phyloP scores from a whole-genome alignment of 2,888 invertebrate genomes.

The Cantharis nigra region DNA sequence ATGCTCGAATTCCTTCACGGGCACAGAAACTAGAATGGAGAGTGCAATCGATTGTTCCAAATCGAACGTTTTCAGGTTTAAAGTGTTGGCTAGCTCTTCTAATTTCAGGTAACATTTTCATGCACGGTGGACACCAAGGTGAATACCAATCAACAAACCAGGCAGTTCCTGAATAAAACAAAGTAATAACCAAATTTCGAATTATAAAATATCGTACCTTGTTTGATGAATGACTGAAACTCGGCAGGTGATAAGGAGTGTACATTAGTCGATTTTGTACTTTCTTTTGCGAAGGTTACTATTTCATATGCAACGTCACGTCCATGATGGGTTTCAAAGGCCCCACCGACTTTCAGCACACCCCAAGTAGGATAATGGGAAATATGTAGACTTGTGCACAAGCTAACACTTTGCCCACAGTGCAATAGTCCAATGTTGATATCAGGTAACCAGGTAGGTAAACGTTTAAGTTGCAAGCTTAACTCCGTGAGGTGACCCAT shows the following conservation, averaged over 20 bases:
- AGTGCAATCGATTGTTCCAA: constrained; percentile 74
- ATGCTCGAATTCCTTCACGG: constrained; percentile 65
- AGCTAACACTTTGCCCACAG: constrained; percentile 61
- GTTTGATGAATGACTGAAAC: constrained; percentile 60
- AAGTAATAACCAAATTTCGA: too few species aligned
- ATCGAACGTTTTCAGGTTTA: constrained; percentile 55
- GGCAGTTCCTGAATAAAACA: constrained; percentile 44
- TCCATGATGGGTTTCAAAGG: constrained; percentile 75
- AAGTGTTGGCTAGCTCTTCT: constrained; percentile 63
- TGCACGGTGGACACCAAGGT: constrained; percentile 80
- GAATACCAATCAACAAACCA: constrained; percentile 80
- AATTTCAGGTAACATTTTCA: constrained; percentile 69
- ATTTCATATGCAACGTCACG: constrained; percentile 62
- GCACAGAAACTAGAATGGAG: constrained; percentile 63
- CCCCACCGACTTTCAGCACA: constrained; percentile 74
- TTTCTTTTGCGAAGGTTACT: constrained; percentile 68
- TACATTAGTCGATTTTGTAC: constrained; percentile 61
- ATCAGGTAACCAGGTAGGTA: constrained; percentile 51
- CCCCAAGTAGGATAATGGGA: constrained; percentile 70
- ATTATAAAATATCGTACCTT: constrained; percentile 47
- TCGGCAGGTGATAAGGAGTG: constrained; percentile 68
- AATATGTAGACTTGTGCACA: constrained; percentile 66
- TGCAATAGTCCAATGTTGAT: constrained; percentile 63
- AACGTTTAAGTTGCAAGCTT: constrained; percentile 64
- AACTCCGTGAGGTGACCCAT: constrained; percentile 59